Conservation (phyloP, 2,797 vertebrate genomes). For the Tauraco hartlaubi region DNA sequence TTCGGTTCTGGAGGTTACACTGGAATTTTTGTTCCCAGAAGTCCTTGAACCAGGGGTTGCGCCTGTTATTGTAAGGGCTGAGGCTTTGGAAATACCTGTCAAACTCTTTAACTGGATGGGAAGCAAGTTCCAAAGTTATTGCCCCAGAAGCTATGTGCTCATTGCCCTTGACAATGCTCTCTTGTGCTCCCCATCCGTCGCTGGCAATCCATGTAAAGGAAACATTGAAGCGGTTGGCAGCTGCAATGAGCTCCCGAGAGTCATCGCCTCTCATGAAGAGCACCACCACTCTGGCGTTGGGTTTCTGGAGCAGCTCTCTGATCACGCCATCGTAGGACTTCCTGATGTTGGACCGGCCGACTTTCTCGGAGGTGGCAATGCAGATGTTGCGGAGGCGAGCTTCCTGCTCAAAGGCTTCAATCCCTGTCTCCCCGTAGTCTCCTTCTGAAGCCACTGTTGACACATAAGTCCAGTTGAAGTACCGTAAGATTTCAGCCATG, state of each 20-base stretch:
- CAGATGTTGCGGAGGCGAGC: constrained; percentile 96
- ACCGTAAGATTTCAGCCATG: constrained; percentile 96
- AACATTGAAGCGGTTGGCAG: constrained; percentile 91
- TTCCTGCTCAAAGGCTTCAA: constrained; percentile 98
- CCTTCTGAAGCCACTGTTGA: constrained; percentile 97
- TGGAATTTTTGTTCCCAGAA: constrained; percentile 99
- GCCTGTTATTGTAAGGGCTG: constrained; percentile 89
- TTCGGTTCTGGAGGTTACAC: constrained; percentile 87
- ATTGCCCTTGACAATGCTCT: constrained; percentile 95
- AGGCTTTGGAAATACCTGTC: constrained; percentile 94
- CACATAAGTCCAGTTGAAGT: constrained; percentile 99
- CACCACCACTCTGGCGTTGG: constrained; percentile 94
- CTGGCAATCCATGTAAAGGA: constrained; percentile 99
- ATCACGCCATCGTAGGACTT: constrained; percentile 96
- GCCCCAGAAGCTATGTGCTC: constrained; percentile 94
- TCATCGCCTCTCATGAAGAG: constrained; percentile 96
- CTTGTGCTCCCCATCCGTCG: constrained; percentile 97
- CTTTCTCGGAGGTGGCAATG: constrained; percentile 97
- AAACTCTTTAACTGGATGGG: constrained; percentile 91
- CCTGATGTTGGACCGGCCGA: constrained; percentile 94
- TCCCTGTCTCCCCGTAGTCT: constrained; percentile 97
- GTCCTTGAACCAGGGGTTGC: constrained; percentile 97
- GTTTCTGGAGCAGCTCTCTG: constrained; percentile 94
- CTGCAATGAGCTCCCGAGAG: constrained; percentile 93
- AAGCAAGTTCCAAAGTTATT: constrained; percentile 95